These are phyloP conservation scores for Andricus curvator DNA, from an alignment of 2,888 invertebrate species.

Conservation along the genomic window DNA sequence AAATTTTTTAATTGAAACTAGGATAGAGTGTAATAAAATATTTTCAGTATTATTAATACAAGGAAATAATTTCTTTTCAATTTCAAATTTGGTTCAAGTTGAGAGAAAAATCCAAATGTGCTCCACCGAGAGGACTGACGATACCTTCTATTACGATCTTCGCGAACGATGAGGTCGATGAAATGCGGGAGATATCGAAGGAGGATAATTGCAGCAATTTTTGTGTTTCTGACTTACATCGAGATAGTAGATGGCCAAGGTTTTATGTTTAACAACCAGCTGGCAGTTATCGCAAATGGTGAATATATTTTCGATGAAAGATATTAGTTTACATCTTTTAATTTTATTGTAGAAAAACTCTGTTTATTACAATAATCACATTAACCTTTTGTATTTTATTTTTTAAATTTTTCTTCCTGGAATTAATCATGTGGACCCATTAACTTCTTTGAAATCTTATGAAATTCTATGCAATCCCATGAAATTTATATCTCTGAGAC, in stretches of 20 bases:
- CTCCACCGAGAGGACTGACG: neutral
- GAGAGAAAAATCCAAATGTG: constrained; percentile 22
- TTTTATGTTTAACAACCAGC: constrained; percentile 78
- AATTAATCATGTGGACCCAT: neutral
- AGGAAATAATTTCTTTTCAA: neutral
- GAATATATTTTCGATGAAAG: constrained; percentile 30
- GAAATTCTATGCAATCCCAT: neutral
- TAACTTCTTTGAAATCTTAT: neutral
- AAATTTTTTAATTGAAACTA: neutral
- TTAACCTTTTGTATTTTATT: too few relatives aligned
- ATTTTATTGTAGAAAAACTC: neutral
- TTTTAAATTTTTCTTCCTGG: too few relatives aligned
- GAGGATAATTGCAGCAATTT: constrained; percentile 24
- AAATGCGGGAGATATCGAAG: constrained; percentile 31
- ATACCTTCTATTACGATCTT: constrained; percentile 26
- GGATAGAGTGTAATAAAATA: neutral
- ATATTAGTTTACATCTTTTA: neutral
- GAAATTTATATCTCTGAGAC: neutral
- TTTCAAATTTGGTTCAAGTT: neutral
- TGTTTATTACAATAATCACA: neutral
- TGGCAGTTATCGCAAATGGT: constrained; percentile 78
- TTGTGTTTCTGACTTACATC: constrained; percentile 24
- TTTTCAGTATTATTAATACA: neutral
- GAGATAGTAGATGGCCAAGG: constrained; percentile 44
- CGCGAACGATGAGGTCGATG: constrained; percentile 34